These are phyloP conservation scores for Microctenopoma lineatum DNA, from an alignment of 2,797 vertebrate species.

Conservation along the genomic window DNA sequence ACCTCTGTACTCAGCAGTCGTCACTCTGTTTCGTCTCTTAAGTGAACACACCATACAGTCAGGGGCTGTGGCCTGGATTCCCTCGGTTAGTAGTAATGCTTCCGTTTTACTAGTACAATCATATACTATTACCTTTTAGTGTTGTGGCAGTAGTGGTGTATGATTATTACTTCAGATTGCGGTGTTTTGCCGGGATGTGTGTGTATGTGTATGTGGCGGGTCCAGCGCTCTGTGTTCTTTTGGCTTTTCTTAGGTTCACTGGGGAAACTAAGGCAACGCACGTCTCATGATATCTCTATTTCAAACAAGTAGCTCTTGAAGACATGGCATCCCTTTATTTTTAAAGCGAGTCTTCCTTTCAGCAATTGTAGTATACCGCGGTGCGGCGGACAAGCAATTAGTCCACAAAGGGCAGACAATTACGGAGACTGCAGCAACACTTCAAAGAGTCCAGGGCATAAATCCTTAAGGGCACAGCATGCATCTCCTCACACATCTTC, in stretches of 20 bases:
- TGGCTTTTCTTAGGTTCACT: constrained; percentile 26
- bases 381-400: constrained; percentile 76
- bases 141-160: background rate
- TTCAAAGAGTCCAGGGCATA: constrained; percentile 71
- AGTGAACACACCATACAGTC: background rate
- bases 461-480: constrained; percentile 68
- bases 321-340: constrained; percentile 39
- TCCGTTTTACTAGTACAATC: no score
- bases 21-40: background rate
- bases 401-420: constrained; percentile 80
- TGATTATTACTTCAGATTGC: background rate
- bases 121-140: no score
- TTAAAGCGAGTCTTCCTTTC: constrained; percentile 52
- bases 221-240: background rate
- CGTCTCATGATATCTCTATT: constrained; percentile 44
- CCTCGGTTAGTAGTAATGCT: no score
- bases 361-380: constrained; percentile 49
- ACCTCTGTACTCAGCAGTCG: background rate
- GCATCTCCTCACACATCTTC: constrained; percentile 52
- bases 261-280: constrained; percentile 3
- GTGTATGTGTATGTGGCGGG: no score
- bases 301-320: constrained; percentile 33
- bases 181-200: no score
- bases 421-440: constrained; percentile 67
- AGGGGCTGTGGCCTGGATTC: no score